phyloP scores from a whole-genome alignment of 2,888 invertebrate genomes.

The Protula sp. region DNA sequence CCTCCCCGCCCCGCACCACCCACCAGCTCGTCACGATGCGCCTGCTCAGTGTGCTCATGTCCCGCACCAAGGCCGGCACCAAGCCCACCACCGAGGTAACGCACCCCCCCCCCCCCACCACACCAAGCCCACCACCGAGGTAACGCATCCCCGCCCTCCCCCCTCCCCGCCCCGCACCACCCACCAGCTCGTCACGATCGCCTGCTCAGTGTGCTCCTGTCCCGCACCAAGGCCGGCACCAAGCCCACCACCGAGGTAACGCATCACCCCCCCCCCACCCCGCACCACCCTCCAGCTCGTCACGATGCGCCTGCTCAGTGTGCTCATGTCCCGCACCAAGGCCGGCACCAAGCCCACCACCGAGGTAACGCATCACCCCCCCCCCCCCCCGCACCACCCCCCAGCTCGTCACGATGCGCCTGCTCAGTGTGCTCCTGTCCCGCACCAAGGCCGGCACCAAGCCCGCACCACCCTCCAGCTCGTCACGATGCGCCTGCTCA shows the following conservation, averaged over 20 bases:
- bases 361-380: too few species aligned
- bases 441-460: slow-evolving; percentile 45
- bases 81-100: slow-evolving; percentile 81
- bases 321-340: slow-evolving; percentile 47
- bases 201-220: slow-evolving; percentile 65
- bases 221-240: slow-evolving; percentile 43
- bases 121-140: slow-evolving; percentile 55
- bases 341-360: slow-evolving; percentile 45
- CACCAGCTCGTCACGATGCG: slow-evolving; percentile 83
- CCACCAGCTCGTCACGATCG: slow-evolving; percentile 60
- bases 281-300: slow-evolving; percentile 86
- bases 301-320: slow-evolving; percentile 79
- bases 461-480: slow-evolving; percentile 56
- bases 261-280: too few species aligned
- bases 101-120: slow-evolving; percentile 64
- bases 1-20: too few species aligned
- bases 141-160: too few species aligned
- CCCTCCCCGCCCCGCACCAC: slow-evolving; percentile 66
- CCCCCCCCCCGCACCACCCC: too few species aligned
- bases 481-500: slow-evolving; percentile 74
- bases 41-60: slow-evolving; percentile 78
- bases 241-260: too few species aligned
- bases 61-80: slow-evolving; percentile 86
- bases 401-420: slow-evolving; percentile 78
- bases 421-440: slow-evolving; percentile 65